Evolutionary conservation across 2,888 invertebrate species (phyloP).

Genomic region (Acanthosepion pharaonis): DNA sequence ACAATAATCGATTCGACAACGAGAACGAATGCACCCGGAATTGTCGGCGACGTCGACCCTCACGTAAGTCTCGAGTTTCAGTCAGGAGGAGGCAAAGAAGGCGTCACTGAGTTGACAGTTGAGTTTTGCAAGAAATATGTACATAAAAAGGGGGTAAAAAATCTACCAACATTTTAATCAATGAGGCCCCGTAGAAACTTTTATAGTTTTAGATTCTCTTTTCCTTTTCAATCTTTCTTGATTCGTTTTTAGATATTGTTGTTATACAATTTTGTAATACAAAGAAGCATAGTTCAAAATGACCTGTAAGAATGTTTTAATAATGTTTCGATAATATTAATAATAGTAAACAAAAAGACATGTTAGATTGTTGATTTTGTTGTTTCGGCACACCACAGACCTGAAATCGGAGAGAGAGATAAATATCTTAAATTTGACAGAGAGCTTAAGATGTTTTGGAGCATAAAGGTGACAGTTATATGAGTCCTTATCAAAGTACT

Average conservation of each 20-base stretch:
- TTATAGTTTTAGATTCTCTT: background rate
- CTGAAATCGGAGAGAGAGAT: no score
- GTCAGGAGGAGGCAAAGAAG: background rate
- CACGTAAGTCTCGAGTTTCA: background rate
- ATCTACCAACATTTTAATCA: background rate
- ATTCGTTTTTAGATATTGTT: background rate
- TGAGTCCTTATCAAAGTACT: no score
- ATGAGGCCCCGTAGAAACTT: background rate
- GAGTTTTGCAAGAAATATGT: background rate
- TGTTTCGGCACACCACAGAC: no score
- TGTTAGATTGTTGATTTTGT: no score
- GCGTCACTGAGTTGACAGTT: background rate
- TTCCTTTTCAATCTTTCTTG: background rate
- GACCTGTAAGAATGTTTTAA: no score
- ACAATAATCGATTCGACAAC: constrained; percentile 79
- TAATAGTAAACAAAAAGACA: no score
- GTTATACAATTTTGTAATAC: no score
- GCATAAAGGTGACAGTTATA: no score
- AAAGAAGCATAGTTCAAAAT: no score
- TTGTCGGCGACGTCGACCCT: constrained; percentile 36
- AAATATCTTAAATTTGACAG: no score
- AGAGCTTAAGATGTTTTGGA: no score
- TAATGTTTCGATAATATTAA: no score
- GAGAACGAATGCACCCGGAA: constrained; percentile 34
- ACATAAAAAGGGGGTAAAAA: background rate